A percentile compares a stretch with the other conserved stretches of the same genome.
Conservation (phyloP, 2,113 vertebrate species). For the Colossoma macropomum region DNA sequence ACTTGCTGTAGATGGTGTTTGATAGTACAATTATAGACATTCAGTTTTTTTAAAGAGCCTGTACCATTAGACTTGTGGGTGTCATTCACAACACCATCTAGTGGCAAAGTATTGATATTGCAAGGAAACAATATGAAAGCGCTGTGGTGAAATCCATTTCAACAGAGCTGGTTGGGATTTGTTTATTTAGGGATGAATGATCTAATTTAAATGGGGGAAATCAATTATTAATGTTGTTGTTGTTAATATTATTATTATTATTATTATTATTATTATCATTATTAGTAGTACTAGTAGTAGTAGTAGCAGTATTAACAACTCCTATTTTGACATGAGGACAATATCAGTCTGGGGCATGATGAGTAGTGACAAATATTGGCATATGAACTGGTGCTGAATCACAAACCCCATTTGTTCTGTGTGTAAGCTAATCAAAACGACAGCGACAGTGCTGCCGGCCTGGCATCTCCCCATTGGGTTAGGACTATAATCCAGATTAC, state of each 20-base stretch:
- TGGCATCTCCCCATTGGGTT: constrained; percentile 33
- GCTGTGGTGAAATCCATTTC: neutral
- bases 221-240: too few species aligned
- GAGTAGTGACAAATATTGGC: too few species aligned
- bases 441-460: constrained; percentile 33
- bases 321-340: too few species aligned
- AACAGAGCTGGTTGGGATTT: neutral
- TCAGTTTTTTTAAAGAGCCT: neutral
- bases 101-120: neutral
- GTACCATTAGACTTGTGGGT: neutral
- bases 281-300: too few species aligned
- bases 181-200: neutral
- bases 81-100: neutral
- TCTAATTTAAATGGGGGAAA: neutral
- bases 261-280: too few species aligned
- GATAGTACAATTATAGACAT: neutral
- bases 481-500: constrained; percentile 73
- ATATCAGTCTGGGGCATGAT: too few species aligned
- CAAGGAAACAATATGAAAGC: neutral
- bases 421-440: neutral
- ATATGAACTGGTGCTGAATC: neutral
- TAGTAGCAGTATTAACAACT: too few species aligned
- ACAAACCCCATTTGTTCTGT: neutral
- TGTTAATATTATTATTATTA: too few species aligned
- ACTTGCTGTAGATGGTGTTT: neutral